phyloP scores from a whole-genome alignment of 2,113 vertebrate genomes.

The Seriola rivoliana region DNA sequence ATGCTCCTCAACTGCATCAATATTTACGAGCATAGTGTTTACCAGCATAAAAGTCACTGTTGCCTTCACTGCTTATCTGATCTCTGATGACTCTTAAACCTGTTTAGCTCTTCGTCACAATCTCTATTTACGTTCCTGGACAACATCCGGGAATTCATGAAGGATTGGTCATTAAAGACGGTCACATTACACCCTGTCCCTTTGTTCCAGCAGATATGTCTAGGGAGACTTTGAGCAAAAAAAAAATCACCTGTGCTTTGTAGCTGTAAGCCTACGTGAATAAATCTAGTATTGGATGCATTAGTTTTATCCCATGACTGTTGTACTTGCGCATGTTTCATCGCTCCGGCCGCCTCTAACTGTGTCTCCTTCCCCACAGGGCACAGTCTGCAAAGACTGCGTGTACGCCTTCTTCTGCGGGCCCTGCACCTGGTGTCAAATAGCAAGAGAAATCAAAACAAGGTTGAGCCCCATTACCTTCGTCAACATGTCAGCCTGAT shows the following conservation, averaged over 20 bases:
- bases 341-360: background rate
- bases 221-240: background rate
- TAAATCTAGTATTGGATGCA: background rate
- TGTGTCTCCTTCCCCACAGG: slow-evolving; percentile 59
- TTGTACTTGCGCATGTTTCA: background rate
- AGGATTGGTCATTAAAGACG: background rate
- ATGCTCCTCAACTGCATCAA: background rate
- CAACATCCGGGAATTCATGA: slow-evolving; percentile 3
- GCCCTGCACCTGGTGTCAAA: slow-evolving; percentile 82
- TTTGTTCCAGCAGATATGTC: slow-evolving; percentile 16
- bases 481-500: background rate
- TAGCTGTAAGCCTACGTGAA: too few relatives aligned
- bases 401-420: slow-evolving; percentile 69
- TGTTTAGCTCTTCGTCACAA: background rate
- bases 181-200: background rate
- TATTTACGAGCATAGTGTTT: background rate
- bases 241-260: background rate
- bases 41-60: slow-evolving; percentile 2
- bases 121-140: slow-evolving; percentile 9
- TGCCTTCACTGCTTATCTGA: slow-evolving; percentile 34
- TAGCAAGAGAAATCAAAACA: slow-evolving; percentile 77
- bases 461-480: slow-evolving; percentile 46
- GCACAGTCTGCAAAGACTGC: slow-evolving; percentile 72
- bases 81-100: slow-evolving; percentile 19
- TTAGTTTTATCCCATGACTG: background rate